Percentiles rank a stretch among this genome's conserved stretches.
Evolutionary conservation across 2,797 vertebrate genomes (phyloP).

Genomic region (Megaceryle alcyon): DNA sequence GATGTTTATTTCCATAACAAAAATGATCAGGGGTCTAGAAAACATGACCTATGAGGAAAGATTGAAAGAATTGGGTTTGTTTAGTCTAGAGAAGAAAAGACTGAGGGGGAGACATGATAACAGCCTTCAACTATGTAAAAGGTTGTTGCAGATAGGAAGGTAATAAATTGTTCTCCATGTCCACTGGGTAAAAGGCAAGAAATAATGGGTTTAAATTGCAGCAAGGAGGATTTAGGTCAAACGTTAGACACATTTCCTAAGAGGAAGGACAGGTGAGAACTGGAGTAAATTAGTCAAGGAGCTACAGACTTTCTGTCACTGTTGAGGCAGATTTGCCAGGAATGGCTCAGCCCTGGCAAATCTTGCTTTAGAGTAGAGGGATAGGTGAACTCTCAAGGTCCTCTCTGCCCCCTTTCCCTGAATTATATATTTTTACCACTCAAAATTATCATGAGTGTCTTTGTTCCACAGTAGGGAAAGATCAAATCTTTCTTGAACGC

Average conservation of each 20-base stretch:
- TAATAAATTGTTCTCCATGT: constrained; percentile 71
- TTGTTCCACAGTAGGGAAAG: neutral
- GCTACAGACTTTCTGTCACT: neutral
- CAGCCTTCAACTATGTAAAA: constrained; percentile 75
- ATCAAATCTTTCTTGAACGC: neutral
- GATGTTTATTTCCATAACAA: constrained; percentile 75
- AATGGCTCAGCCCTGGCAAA: constrained; percentile 20
- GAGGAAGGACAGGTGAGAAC: constrained; percentile 68
- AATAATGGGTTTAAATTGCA: constrained; percentile 72
- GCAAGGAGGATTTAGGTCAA: constrained; percentile 60
- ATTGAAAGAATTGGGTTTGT: constrained; percentile 76
- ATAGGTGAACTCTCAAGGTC: neutral
- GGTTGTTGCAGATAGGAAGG: constrained; percentile 73
- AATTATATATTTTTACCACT: neutral
- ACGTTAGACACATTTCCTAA: constrained; percentile 31
- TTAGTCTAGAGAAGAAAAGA: constrained; percentile 76
- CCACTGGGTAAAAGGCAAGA: constrained; percentile 69
- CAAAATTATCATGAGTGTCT: neutral
- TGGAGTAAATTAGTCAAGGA: constrained; percentile 51
- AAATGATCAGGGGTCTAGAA: constrained; percentile 74
- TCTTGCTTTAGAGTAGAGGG: neutral
- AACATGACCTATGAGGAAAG: constrained; percentile 76
- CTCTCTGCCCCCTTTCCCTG: neutral
- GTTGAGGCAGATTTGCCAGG: neutral
- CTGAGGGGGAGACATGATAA: constrained; percentile 75